These are phyloP conservation scores for Pilophorus perplexus DNA, from an alignment of 2,888 invertebrate genomes.

Conservation along the genomic window DNA sequence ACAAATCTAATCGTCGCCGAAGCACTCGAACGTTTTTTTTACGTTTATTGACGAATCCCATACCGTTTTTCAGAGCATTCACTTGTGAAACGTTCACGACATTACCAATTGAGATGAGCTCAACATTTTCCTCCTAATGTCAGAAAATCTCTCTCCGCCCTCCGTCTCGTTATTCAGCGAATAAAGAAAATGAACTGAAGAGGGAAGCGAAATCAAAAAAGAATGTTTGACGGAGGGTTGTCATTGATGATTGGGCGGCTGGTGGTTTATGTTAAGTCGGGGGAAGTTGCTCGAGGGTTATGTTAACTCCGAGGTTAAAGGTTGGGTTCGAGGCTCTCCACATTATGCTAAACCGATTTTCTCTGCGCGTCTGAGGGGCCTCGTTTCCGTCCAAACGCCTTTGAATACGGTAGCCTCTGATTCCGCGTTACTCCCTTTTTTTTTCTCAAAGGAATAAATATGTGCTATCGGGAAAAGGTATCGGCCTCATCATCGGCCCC, in stretches of 20 bases:
- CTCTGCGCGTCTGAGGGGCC: constrained; percentile 24
- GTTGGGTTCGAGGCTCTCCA: neutral
- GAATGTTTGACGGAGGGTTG: constrained; percentile 16
- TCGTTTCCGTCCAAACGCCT: constrained; percentile 42
- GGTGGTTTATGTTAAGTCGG: constrained; percentile 9
- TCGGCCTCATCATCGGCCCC: no score
- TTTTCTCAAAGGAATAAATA: constrained; percentile 29
- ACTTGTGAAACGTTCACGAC: no score
- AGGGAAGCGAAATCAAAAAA: neutral
- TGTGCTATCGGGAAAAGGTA: constrained; percentile 7
- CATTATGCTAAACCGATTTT: constrained; percentile 30
- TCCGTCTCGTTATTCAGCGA: no score
- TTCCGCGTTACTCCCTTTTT: constrained; percentile 10
- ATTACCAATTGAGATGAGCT: constrained; percentile 28
- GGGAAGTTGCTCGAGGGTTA: neutral
- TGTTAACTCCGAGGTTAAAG: neutral
- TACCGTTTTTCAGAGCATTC: no score
- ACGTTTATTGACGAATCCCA: no score
- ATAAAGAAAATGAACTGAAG: neutral
- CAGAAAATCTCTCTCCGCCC: neutral
- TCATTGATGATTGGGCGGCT: constrained; percentile 30
- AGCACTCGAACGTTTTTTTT: no score
- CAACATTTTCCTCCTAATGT: neutral
- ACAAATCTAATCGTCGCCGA: no score
- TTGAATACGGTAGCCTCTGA: constrained; percentile 38